Evolutionary conservation across 2,113 vertebrate genomes (phyloP).

Genomic region (Mugil cephalus): DNA sequence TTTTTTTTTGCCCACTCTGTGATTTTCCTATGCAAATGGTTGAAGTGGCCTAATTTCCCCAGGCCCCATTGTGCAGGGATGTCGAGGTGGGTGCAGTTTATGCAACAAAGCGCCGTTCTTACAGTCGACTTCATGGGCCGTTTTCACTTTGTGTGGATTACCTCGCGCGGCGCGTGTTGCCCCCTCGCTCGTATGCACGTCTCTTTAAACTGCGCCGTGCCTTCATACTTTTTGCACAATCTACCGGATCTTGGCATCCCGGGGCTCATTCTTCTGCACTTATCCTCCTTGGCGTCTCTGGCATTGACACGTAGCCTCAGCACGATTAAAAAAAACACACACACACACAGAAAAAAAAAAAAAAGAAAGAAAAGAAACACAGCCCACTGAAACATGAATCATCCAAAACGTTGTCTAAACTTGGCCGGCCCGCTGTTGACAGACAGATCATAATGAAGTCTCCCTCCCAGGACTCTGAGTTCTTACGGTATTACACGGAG

Average conservation of each 20-base stretch:
- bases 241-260: slow-evolving; percentile 47
- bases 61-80: slow-evolving; percentile 45
- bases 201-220: not conserved
- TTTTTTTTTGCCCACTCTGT: slow-evolving; percentile 31
- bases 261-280: slow-evolving; percentile 47
- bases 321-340: slow-evolving; percentile 15
- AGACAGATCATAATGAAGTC: slow-evolving; percentile 63
- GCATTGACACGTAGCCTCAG: slow-evolving; percentile 50
- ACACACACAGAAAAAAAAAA: slow-evolving; percentile 1
- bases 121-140: slow-evolving; percentile 30
- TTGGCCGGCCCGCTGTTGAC: slow-evolving; percentile 57
- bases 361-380: slow-evolving; percentile 7
- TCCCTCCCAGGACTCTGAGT: slow-evolving; percentile 57
- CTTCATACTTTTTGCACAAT: slow-evolving; percentile 42
- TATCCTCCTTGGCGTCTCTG: slow-evolving; percentile 53
- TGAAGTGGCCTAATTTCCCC: slow-evolving; percentile 47
- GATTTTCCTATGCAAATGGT: slow-evolving; percentile 52
- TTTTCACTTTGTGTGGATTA: slow-evolving; percentile 35
- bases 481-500: slow-evolving; percentile 53
- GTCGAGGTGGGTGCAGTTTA: slow-evolving; percentile 47
- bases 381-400: slow-evolving; percentile 56
- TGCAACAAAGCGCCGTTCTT: slow-evolving; percentile 54
- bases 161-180: not conserved
- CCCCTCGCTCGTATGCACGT: not conserved
- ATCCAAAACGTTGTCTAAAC: slow-evolving; percentile 63